Base-by-base conservation (phyloP, 2,113 vertebrate species). In the Tursiops truncatus region DNA sequence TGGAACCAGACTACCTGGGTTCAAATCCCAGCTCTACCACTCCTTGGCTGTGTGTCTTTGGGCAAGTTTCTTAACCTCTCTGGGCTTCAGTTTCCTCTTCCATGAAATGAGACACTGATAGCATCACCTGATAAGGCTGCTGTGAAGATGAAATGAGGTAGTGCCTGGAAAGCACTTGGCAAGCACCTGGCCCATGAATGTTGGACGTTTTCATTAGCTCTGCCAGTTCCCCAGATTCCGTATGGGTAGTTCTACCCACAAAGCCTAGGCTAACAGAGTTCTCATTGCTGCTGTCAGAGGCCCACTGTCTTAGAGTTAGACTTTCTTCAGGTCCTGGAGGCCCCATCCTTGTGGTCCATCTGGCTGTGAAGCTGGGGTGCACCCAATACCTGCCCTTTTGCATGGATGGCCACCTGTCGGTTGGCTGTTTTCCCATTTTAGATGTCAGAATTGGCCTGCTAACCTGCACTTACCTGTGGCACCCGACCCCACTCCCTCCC, bases 31-130 rank as follows among this genome's bases (percentile, higher is more conserved):
- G 28, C 13, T 10, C 28, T 12, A 36, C 80, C 11, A n/a, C 25
- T 88, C 18, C 74, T 38, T 33, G 28, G 38, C 65, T 88, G 41
- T 76, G 80, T 85, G 13, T 90, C 70, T 62, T 76, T 60, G 41
- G 76, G 21, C 53, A 85, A 47, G 31, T 71, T 74, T 86, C 21
- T 95, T 67, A 86, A 80, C n/a, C 15, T 92, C 56, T 63, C 67
- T 65, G 62, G 36, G 63, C 65, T 74, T 96, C 4, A 1, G 44
- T 89, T 92, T 88, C 33, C 76, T 93, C 47, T 23, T 79, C 38
- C 80, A 33, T 87, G 70, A 84, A 93, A 31, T 50, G 67, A 26
- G 65, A 81, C 26, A n/a, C 81, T 67, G 47, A 36, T 41, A 77
- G 23, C 6, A 20, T 58, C 41, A 44, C 53, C 62, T 33, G 5